Conservation (phyloP, 2,888 invertebrate genomes). For the Sesamia inferens region DNA sequence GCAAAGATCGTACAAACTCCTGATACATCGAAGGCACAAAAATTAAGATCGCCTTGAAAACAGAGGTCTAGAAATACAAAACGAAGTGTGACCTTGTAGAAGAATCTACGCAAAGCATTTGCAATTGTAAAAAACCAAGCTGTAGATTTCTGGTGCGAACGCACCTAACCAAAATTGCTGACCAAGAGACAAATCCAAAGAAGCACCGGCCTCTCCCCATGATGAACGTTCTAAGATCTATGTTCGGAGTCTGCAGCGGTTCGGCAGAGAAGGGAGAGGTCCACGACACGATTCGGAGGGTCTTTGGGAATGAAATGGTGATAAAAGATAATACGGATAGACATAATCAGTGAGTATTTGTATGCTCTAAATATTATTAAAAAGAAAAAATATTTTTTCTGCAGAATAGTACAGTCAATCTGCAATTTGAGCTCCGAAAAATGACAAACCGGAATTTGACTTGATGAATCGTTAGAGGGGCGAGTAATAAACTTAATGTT, state of each 20-base stretch:
- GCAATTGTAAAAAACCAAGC: background rate
- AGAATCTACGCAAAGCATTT: no score
- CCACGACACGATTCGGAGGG: slow-evolving; percentile 80
- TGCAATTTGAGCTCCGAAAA: no score
- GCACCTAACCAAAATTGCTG: slow-evolving; percentile 30
- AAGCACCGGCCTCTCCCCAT: slow-evolving; percentile 61
- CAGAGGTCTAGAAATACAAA: background rate
- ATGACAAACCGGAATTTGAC: no score
- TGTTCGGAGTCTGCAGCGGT: slow-evolving; percentile 86
- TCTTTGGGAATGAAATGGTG: slow-evolving; percentile 85
- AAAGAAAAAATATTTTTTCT: background rate
- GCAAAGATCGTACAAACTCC: background rate
- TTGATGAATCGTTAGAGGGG: no score
- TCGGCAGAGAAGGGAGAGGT: slow-evolving; percentile 84
- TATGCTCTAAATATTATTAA: background rate
- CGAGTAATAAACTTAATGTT: no score
- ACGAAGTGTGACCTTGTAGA: background rate
- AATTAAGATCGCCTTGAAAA: background rate
- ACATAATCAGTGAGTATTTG: slow-evolving; percentile 76
- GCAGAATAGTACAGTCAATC: no score
- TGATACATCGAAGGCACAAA: background rate
- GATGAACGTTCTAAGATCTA: slow-evolving; percentile 85
- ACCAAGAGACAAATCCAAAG: slow-evolving; percentile 9
- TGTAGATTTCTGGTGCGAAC: background rate
- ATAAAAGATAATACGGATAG: slow-evolving; percentile 84